phyloP scores from a whole-genome alignment of 2,113 vertebrate species.

The Oceanodroma tethys region DNA sequence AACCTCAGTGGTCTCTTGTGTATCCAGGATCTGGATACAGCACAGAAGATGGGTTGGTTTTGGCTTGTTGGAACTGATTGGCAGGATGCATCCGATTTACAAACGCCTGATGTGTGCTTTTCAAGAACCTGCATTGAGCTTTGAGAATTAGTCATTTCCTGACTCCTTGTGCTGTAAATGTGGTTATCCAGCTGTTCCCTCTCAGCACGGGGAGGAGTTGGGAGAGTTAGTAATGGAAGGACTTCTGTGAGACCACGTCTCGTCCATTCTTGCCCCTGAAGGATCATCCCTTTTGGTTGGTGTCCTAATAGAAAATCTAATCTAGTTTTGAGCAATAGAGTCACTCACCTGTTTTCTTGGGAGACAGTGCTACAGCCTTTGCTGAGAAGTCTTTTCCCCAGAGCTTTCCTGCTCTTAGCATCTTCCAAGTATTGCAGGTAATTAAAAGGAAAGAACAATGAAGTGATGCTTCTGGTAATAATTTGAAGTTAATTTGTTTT shows the following conservation, averaged over 20 bases:
- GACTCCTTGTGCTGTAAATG: not conserved
- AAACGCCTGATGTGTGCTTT: not conserved
- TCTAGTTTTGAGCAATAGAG: not conserved
- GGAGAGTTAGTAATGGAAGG: not conserved
- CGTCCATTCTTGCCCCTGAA: not conserved
- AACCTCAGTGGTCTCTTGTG: not conserved
- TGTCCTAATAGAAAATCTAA: not conserved
- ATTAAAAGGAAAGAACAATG: not conserved
- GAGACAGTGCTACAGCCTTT: not conserved
- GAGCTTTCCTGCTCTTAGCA: not conserved
- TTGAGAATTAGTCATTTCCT: not conserved
- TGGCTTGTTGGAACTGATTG: not conserved
- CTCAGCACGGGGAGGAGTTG: not conserved
- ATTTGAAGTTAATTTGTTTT: not conserved
- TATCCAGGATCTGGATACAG: not conserved
- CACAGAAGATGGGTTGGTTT: not conserved
- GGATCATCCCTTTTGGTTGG: not conserved
- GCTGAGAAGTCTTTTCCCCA: not conserved
- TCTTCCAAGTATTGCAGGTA: not conserved
- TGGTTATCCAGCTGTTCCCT: not conserved
- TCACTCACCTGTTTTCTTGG: not conserved
- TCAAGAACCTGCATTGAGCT: not conserved
- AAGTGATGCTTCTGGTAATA: not conserved
- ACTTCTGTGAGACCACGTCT: not conserved
- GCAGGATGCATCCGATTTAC: not conserved